phyloP scores from a whole-genome alignment of 2,888 invertebrate genomes.

The Hetaerina titia region DNA sequence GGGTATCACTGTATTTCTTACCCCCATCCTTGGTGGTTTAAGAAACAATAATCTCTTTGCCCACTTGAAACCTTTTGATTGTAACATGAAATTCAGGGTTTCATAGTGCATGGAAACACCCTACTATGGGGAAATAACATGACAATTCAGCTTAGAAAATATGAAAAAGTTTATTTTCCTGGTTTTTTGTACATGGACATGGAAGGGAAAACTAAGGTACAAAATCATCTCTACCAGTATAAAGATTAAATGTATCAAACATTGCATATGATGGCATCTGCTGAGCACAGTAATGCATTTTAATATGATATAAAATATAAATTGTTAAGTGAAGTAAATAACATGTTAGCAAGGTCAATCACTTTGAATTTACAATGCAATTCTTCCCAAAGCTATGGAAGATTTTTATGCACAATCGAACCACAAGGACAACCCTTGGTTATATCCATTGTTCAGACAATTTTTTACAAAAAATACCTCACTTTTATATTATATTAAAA shows the following conservation, averaged over 20 bases:
- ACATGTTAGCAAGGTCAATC: constrained; percentile 30
- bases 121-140: neutral
- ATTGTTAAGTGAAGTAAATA: constrained; percentile 42
- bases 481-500: constrained; percentile 54
- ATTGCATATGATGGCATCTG: constrained; percentile 54
- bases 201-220: constrained; percentile 56
- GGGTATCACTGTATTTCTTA: too few relatives aligned
- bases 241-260: constrained; percentile 49
- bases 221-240: constrained; percentile 59
- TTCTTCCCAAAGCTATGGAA: neutral
- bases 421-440: neutral
- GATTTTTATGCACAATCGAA: neutral
- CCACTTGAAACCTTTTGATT: too few relatives aligned
- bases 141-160: neutral
- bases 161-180: constrained; percentile 62
- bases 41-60: too few relatives aligned
- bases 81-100: too few relatives aligned
- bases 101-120: too few relatives aligned
- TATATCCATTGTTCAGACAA: constrained; percentile 24
- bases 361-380: constrained; percentile 33
- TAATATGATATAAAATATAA: constrained; percentile 50
- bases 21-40: too few relatives aligned
- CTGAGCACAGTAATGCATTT: constrained; percentile 55
- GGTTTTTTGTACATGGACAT: constrained; percentile 37
- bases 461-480: constrained; percentile 58